Base-by-base conservation (phyloP, 2,797 vertebrate genomes). In the Poecilia gillii region DNA sequence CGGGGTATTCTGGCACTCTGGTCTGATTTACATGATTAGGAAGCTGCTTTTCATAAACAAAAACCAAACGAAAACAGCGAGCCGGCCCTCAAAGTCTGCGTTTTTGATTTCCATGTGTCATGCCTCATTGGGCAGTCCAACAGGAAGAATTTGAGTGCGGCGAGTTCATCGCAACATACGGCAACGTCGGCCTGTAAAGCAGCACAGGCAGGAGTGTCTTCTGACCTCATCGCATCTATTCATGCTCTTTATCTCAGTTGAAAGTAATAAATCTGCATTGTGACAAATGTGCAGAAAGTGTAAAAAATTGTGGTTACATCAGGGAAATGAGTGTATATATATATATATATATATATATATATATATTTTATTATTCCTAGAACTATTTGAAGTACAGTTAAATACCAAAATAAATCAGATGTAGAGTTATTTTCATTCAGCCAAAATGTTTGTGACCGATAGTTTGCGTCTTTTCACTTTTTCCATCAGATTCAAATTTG, bases 41-140 rank as follows among this genome's bases (percentile, higher is more conserved):
- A 90, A 90, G 84, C 85, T 83, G 84, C 73, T 91, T 92, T 92
- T 83, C 88, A 91, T 88, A 84, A 88, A 85, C 74, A 57, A 75
- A 49, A 47, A 49, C 46, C 49, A 51, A 41, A 23, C 28, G 74
- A 66, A 73, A 70, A 73, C 49, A 39, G 25, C 3, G 47, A 43
- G 46, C 73, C 20, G 31, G 55, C 77, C 68, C 73, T 23, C 73
- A 49, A 72, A 75, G 81, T 73, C 82, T 84, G 71, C 8, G 64
- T 77, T 85, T 84, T 84, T 80, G 76, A 81, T 74, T 83, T 77
- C 51, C 77, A 66, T 51, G 45, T 23, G 81, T 85, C 88, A 90
- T 1, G 68, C 86, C 80, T 88, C 78, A 82, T 78, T 85, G 73
- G 73, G 33, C 59, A 87, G 75, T 73, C 59, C 74, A 85, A 85